These are phyloP conservation scores for Hetaerina americana DNA, from an alignment of 1,140 invertebrate genomes.

Conservation along the genomic window DNA sequence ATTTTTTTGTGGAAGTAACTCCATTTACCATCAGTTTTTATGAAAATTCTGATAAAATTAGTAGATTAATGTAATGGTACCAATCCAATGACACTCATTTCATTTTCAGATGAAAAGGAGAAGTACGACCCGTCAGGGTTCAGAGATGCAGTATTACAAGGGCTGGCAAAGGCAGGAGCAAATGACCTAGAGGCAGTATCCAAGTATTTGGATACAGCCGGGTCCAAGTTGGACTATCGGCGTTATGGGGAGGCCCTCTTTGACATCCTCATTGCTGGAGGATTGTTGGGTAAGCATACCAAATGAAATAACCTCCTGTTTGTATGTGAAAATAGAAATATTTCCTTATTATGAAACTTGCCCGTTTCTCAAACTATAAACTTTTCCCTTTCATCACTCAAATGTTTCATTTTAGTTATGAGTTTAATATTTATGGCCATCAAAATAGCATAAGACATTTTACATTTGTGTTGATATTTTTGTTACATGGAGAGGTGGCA, in stretches of 20 bases:
- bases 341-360: too few species aligned
- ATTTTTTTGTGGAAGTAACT: not conserved
- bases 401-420: not conserved
- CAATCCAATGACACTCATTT: conserved; percentile 8
- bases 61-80: not conserved
- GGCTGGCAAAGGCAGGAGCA: conserved; percentile 81
- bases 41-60: not conserved
- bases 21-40: not conserved
- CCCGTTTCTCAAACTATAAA: too few species aligned
- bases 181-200: conserved; percentile 83
- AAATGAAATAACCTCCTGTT: too few species aligned
- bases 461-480: too few species aligned
- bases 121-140: conserved; percentile 97
- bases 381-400: not conserved
- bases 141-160: conserved; percentile 86
- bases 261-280: conserved; percentile 94
- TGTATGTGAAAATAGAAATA: too few species aligned
- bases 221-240: conserved; percentile 91
- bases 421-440: not conserved
- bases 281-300: conserved; percentile 57
- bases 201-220: conserved; percentile 85
- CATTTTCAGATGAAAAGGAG: conserved; percentile 90
- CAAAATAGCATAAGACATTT: too few species aligned
- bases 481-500: too few species aligned
- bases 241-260: conserved; percentile 95